A percentile compares a stretch with the other conserved stretches of the same genome.
Conservation (phyloP, 2,888 invertebrate species). For the Incurvaria masculella region DNA sequence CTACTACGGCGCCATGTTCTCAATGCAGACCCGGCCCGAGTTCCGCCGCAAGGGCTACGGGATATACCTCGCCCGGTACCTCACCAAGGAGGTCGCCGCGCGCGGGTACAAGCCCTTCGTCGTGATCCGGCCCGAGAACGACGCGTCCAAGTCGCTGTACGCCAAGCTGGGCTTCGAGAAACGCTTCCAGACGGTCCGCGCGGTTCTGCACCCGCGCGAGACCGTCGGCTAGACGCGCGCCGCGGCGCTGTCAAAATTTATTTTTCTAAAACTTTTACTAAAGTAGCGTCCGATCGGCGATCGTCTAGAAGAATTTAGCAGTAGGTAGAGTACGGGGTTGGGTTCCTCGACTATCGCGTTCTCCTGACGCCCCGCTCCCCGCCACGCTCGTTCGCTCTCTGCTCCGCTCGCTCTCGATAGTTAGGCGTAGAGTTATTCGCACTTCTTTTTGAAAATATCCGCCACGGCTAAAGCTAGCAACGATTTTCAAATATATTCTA, state of each 20-base stretch:
- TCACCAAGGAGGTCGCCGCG: conserved; percentile 63
- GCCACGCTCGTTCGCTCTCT: not conserved
- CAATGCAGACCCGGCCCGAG: conserved; percentile 83
- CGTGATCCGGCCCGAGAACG: conserved; percentile 81
- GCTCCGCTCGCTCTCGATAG: not conserved
- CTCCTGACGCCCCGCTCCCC: too few species aligned
- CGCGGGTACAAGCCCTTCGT: conserved; percentile 83
- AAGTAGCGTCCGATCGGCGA: conserved; percentile 54
- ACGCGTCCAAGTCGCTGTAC: conserved; percentile 80
- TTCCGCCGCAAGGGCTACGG: conserved; percentile 74
- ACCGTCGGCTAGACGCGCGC: conserved; percentile 12
- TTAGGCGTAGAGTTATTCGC: not conserved
- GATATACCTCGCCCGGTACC: conserved; percentile 66
- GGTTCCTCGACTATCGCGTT: too few species aligned
- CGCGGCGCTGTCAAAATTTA: conserved; percentile 49
- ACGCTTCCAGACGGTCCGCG: conserved; percentile 76
- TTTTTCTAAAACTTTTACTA: conserved; percentile 56
- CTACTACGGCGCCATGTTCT: conserved; percentile 90
- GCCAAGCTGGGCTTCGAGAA: conserved; percentile 79
- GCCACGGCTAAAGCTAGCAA: too few species aligned
- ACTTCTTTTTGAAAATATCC: too few species aligned
- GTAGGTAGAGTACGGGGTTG: not conserved
- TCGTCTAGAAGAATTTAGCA: conserved; percentile 21
- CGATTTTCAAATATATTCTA: too few species aligned
- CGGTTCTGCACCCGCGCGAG: conserved; percentile 64